Base-by-base conservation (phyloP, 2,888 invertebrate genomes). In the Apodemia zela region DNA sequence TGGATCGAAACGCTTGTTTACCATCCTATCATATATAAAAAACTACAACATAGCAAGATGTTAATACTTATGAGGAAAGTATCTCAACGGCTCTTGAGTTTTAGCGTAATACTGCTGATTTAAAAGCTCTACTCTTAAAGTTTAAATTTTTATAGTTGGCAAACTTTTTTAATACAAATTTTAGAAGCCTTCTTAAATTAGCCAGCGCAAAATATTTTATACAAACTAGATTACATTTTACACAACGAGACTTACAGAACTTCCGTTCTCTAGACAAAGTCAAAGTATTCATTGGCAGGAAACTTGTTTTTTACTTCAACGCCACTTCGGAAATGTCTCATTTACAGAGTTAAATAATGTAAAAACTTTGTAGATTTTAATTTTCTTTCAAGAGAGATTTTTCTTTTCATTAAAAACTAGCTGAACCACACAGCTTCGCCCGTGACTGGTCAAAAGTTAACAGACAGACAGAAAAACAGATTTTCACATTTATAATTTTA, bases 161-260 rank as follows among this genome's bases (percentile, higher is more conserved):
- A 25, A 54, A 54, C 54, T 54, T 54, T 51, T 54, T 54, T 49
- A 54, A 54, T 54, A 54, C 51, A 54, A 54, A 54, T 54, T 54
- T 54, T 21, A 54, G 25, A 15, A 25, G 15, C 54, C 25, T 25
- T 25, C 13, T 54, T 7, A 54, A 54, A 54, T 54, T 25, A 54
- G 54, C 54, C 15, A 25, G 54, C 54, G 25, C 54, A 54, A 11
- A 54, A 54, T 54, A 54, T 54, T 54, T 54, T 47, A 58, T 29
- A 21, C 47, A 63, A 59, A 59, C 62, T 63, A 60, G 60, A 25
- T 45, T 59, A 59, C 45, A 63, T 63, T 63, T 63, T 63, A 38
- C 54, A 63, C 62, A 63, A 62, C 47, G 59, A 47, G 42, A 63
- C 33, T 35, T 59, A 49, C 57, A 17, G 13, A 63, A 63, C 62